phyloP scores from a whole-genome alignment of 2,888 invertebrate genomes.

The Trypoxylon attenuatum region DNA sequence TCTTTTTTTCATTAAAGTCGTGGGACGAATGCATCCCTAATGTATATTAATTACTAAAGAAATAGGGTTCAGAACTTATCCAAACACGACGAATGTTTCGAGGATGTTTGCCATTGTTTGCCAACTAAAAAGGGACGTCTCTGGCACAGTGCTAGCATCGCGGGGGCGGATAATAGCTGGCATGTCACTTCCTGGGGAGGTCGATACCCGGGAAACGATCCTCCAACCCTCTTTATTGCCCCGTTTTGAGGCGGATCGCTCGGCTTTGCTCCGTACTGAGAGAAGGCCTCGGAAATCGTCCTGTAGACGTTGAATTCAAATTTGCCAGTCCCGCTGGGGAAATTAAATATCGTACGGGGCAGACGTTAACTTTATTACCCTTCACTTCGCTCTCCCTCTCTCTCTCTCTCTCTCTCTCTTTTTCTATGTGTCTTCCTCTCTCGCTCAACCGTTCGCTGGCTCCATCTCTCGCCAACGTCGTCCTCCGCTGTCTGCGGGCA shows the following conservation, averaged over 20 bases:
- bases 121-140: too few relatives aligned
- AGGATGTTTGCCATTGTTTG: too few relatives aligned
- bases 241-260: neutral
- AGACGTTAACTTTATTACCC: constrained; percentile 9
- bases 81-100: too few relatives aligned
- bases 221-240: neutral
- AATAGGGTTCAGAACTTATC: too few relatives aligned
- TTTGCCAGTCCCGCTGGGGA: constrained; percentile 1
- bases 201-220: neutral
- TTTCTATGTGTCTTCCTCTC: too few relatives aligned
- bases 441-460: too few relatives aligned
- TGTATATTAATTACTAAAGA: too few relatives aligned
- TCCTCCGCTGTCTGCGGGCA: too few relatives aligned
- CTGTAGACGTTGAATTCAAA: constrained; percentile 4
- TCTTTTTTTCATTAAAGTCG: too few relatives aligned
- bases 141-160: too few relatives aligned
- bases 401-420: neutral
- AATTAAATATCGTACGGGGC: constrained; percentile 2
- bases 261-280: neutral
- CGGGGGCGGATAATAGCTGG: neutral
- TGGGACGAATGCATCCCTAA: too few relatives aligned
- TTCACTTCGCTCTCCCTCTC: neutral
- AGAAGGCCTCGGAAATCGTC: neutral
- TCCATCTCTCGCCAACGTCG: too few relatives aligned
- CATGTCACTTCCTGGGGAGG: neutral